phyloP scores from a whole-genome alignment of 23 tunicate species.

The Phallusia fumigata region DNA sequence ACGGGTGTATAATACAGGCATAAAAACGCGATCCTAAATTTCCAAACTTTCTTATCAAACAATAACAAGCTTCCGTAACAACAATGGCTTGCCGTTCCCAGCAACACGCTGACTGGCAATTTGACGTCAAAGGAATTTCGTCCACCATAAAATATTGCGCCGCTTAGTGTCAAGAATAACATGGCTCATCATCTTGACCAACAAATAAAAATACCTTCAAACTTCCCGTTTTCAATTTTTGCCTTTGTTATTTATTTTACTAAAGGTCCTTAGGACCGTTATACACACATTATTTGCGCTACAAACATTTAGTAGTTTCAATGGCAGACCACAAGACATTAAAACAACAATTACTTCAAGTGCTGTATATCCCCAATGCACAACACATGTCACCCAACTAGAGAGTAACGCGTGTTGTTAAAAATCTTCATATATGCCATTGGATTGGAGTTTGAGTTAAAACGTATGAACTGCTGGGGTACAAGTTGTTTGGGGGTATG shows the following conservation, averaged over 20 bases:
- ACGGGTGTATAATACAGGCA: no score
- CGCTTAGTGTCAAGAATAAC: neutral
- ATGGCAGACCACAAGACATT: neutral
- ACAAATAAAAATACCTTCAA: no score
- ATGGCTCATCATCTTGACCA: no score
- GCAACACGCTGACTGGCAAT: slow-evolving; percentile 21
- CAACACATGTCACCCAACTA: neutral
- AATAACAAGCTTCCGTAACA: slow-evolving; percentile 6
- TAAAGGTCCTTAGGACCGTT: no score
- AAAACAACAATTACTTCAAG: neutral
- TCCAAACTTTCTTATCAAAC: neutral
- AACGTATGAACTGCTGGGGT: no score
- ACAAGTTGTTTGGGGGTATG: no score
- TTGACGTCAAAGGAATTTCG: slow-evolving; percentile 11
- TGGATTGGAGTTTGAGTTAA: no score
- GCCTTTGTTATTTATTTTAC: no score
- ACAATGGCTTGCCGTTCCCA: slow-evolving; percentile 43
- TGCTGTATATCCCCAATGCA: neutral
- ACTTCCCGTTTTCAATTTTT: no score
- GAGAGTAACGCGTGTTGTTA: neutral
- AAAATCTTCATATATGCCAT: no score
- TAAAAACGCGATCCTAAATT: neutral
- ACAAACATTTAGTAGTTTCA: no score
- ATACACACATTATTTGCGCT: no score
- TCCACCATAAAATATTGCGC: neutral